Percentiles rank a stretch among this genome's conserved stretches.
phyloP scores from a whole-genome alignment of 2,113 vertebrate species.

The Cariama cristata region DNA sequence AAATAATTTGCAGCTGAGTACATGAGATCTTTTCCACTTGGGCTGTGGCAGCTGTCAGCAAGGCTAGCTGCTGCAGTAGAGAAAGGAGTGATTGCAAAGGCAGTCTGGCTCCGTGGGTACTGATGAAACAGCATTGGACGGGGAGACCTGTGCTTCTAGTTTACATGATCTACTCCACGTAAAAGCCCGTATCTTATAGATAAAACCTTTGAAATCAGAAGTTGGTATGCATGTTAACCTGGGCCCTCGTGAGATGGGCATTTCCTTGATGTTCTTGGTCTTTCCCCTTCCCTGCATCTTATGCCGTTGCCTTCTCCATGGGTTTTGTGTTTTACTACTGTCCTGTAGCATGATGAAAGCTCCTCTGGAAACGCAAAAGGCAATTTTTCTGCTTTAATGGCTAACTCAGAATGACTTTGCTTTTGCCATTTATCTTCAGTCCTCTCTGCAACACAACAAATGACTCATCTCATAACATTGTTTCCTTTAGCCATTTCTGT shows the following conservation, averaged over 20 bases:
- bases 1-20: background rate
- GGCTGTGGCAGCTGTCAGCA: background rate
- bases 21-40: background rate
- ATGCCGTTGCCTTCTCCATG: background rate
- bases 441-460: background rate
- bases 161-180: background rate
- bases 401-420: background rate
- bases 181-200: background rate
- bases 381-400: background rate
- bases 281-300: background rate
- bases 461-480: background rate
- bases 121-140: background rate
- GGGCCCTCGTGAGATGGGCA: accelerated
- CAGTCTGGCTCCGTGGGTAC: background rate
- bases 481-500: background rate
- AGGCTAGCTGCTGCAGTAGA: background rate
- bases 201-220: background rate
- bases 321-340: background rate
- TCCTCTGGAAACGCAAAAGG: background rate
- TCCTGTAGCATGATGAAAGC: background rate
- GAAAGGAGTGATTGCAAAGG: background rate
- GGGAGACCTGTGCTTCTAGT: background rate
- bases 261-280: background rate
- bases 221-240: background rate
- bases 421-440: background rate